Conservation (phyloP, 30 jellyfish, hydroid and myxozoan genomes). For the Turritopsis rubra region DNA sequence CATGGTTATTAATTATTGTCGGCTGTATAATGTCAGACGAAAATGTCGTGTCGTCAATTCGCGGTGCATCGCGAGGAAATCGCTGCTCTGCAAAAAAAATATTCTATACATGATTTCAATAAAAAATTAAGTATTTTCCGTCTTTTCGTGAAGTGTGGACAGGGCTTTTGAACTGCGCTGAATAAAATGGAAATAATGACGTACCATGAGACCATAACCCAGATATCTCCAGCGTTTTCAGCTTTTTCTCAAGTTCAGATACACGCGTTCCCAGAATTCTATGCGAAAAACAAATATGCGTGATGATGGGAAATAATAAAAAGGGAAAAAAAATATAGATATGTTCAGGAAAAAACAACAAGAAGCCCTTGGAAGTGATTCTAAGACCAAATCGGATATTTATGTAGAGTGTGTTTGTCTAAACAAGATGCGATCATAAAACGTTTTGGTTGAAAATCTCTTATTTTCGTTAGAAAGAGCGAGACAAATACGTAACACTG, state of each 20-base stretch:
- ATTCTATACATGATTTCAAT: not conserved
- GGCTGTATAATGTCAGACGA: not conserved
- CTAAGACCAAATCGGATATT: too few species aligned
- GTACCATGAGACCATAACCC: constrained; percentile 86
- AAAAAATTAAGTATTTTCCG: too few species aligned
- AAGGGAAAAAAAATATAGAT: too few species aligned
- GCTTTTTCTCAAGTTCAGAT: constrained; percentile 76
- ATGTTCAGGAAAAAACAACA: too few species aligned
- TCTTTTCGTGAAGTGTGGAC: too few species aligned
- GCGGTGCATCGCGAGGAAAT: not conserved
- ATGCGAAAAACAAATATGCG: not conserved
- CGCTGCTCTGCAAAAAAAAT: not conserved
- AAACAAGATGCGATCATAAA: too few species aligned
- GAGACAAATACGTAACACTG: too few species aligned
- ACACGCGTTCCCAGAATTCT: constrained; percentile 92
- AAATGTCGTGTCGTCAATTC: not conserved
- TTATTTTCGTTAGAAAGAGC: too few species aligned
- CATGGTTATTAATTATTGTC: not conserved
- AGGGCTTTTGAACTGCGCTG: too few species aligned
- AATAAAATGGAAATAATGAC: not conserved
- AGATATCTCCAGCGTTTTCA: constrained; percentile 85
- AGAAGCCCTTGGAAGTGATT: not conserved
- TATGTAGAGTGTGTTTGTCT: too few species aligned
- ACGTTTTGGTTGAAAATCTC: too few species aligned
- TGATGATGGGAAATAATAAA: too few species aligned